Percentiles rank a stretch among this genome's conserved stretches.
Conservation (phyloP, 2,888 invertebrate species). For the Pinctada fucata region DNA sequence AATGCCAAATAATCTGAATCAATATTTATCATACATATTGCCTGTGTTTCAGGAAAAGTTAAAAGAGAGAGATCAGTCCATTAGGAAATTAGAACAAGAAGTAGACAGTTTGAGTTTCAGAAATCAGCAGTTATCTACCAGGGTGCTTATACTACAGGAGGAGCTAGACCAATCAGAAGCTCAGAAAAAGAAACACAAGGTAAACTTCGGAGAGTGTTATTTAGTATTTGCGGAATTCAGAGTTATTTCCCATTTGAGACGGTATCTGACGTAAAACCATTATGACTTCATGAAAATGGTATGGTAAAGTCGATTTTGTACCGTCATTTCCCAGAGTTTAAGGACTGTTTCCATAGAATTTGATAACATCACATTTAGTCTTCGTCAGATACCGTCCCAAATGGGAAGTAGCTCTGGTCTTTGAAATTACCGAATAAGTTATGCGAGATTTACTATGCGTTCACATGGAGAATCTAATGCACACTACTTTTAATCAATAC, state of each 20-base stretch:
- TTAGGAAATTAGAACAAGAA: slow-evolving; percentile 92
- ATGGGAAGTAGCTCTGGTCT: too few relatives aligned
- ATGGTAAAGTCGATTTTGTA: too few relatives aligned
- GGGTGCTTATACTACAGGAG: slow-evolving; percentile 94
- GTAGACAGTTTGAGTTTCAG: slow-evolving; percentile 94
- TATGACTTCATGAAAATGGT: too few relatives aligned
- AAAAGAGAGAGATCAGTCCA: slow-evolving; percentile 89
- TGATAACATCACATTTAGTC: not conserved
- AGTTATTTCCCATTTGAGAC: too few relatives aligned
- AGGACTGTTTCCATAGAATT: too few relatives aligned
- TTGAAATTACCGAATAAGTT: too few relatives aligned
- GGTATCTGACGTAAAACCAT: too few relatives aligned
- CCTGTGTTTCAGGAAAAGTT: slow-evolving; percentile 81
- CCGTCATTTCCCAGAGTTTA: too few relatives aligned
- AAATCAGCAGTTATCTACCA: slow-evolving; percentile 93
- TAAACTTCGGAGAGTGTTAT: slow-evolving; percentile 10
- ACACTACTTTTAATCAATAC: too few relatives aligned
- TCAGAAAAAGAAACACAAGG: slow-evolving; percentile 66
- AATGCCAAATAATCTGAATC: too few relatives aligned
- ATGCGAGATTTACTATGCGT: not conserved
- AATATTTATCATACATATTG: too few relatives aligned
- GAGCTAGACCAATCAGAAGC: slow-evolving; percentile 83
- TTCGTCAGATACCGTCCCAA: too few relatives aligned
- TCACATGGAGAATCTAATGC: not conserved
- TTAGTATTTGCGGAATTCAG: not conserved